Evolutionary conservation across 2,113 vertebrate genomes (phyloP), one percentile per base, ranked within the genome.

Genomic region (Gavialis gangeticus): DNA sequence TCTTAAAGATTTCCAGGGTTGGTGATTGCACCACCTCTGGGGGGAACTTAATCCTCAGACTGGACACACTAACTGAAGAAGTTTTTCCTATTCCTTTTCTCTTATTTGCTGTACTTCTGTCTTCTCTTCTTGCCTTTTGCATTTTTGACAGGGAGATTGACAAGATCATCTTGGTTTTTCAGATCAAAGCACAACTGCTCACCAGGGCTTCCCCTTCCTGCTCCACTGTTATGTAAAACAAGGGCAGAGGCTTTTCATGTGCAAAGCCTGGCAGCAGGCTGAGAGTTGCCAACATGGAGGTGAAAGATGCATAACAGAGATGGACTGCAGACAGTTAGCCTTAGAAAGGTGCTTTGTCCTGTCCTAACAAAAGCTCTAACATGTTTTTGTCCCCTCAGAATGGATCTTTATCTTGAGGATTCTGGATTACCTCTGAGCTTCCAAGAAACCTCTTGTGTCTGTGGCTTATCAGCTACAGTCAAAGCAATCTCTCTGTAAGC

Each of bases 181-280:
- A 22, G 71, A 5, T 10, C 4, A 73, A 85, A 0, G 3, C 0
- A 57, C 4, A 5, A 71, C 14, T 0, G 57, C 17, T 25, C 2
- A 5, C 37, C 1, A 5, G 4, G 64, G 59, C 0, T 56, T 37
- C 21, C 17, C 30, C 60, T 22, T 37, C 12, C 22, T 3, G 4
- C 2, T 54, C 2, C 0, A 0, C 27, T 0, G 9, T n/a, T 4
- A 9, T 2, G 8, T 2, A 13, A 55, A 37, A 11, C n/a, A 12
- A 4, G 14, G 1, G 0, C 1, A 0, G 0, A 0, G 10, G 1
- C 0, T 0, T 30, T 55, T 5, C 18, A 1, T 2, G 2, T 2
- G 0, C 11, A 6, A 3, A 57, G 57, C 12, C 4, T 0, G 46
- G 1, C 18, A 0, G 27, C 0, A 1, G 4, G 22, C 17, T 67